Percentiles rank a stretch among this genome's conserved stretches.
Conservation (phyloP, 2,113 vertebrate genomes). For the Callocephalon fimbriatum region DNA sequence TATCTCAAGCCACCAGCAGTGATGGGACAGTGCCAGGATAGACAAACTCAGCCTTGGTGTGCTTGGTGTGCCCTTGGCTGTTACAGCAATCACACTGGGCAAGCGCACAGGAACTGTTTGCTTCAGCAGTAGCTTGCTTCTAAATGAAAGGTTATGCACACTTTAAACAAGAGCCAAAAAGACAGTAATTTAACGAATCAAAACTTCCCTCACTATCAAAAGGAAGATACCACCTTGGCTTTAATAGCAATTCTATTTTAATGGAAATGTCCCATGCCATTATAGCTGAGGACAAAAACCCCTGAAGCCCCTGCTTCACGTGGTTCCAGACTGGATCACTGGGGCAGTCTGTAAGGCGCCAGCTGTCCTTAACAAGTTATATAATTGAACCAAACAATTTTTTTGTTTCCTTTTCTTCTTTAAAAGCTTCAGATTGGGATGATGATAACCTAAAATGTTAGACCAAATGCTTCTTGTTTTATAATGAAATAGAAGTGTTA, state of each 20-base stretch:
- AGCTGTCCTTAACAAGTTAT: neutral
- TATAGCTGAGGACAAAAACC: neutral
- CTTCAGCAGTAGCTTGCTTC: neutral
- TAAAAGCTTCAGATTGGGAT: neutral
- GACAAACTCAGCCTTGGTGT: neutral
- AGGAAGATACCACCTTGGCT: neutral
- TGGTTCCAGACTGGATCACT: neutral
- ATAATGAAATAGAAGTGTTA: neutral
- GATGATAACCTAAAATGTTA: neutral
- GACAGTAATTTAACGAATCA: neutral
- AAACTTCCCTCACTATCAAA: neutral
- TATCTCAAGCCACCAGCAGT: neutral
- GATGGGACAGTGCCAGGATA: neutral
- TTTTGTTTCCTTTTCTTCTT: neutral
- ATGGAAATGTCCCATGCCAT: neutral
- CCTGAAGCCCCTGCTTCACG: accelerated
- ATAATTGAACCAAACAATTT: neutral
- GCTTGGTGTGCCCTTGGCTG: neutral
- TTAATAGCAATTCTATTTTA: neutral
- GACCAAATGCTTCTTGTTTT: neutral
- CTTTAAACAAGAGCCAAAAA: neutral
- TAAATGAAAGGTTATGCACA: neutral
- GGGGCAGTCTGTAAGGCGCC: neutral
- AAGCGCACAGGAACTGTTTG: neutral
- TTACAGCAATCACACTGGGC: neutral